phyloP scores from a whole-genome alignment of 1,140 invertebrate genomes.

The Drosophila serrata region DNA sequence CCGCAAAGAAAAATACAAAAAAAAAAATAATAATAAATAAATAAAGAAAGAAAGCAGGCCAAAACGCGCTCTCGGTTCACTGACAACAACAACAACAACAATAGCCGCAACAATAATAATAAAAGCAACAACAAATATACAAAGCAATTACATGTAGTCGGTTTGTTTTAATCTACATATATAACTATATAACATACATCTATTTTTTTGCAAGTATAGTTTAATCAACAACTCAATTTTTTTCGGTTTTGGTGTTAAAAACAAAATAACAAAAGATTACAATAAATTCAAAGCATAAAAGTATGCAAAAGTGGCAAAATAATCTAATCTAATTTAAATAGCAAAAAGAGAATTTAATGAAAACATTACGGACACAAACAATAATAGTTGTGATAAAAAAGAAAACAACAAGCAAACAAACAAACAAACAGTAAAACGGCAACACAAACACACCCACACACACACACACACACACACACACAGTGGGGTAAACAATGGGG shows the following conservation, averaged over 20 bases:
- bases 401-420: constrained; percentile 24
- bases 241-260: constrained; percentile 28
- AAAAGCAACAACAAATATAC: constrained; percentile 24
- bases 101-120: constrained; percentile 14
- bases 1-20: constrained; percentile 2
- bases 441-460: constrained; percentile 11
- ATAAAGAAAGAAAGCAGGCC: constrained; percentile 18
- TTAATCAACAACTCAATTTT: constrained; percentile 40
- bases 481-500: constrained; percentile 7
- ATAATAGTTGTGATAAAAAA: constrained; percentile 39
- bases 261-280: constrained; percentile 12
- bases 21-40: constrained; percentile 1
- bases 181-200: not conserved
- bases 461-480: constrained; percentile 12
- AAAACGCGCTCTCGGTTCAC: constrained; percentile 44
- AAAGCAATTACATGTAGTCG: constrained; percentile 39
- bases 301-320: not conserved
- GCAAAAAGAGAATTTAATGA: constrained; percentile 31
- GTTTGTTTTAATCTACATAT: constrained; percentile 14
- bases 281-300: constrained; percentile 21
- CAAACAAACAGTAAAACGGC: constrained; percentile 11
- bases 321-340: not conserved
- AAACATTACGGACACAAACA: constrained; percentile 42
- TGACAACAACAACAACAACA: constrained; percentile 10
- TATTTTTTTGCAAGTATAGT: constrained; percentile 39